These are phyloP conservation scores for Schrankia costaestrigalis DNA, from an alignment of 2,888 invertebrate genomes.

Conservation along the genomic window DNA sequence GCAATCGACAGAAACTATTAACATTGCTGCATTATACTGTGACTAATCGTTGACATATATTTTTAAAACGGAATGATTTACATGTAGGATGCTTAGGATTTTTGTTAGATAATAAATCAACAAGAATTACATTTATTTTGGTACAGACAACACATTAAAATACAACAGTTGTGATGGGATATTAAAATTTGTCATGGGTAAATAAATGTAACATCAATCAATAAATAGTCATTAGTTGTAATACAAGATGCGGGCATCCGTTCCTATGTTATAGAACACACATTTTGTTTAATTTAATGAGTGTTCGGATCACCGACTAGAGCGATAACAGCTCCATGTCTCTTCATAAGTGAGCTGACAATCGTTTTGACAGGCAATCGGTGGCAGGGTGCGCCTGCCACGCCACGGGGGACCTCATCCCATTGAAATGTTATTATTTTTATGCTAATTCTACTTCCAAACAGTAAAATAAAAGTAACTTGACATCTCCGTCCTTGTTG, in stretches of 20 bases:
- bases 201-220: too few relatives aligned
- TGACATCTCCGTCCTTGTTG: slow-evolving; percentile 32
- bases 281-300: slow-evolving; percentile 15
- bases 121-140: too few relatives aligned
- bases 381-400: slow-evolving; percentile 38
- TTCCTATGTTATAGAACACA: too few relatives aligned
- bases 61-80: too few relatives aligned
- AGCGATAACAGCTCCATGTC: slow-evolving; percentile 38
- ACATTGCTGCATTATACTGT: slow-evolving; percentile 10
- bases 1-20: slow-evolving; percentile 28
- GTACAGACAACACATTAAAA: too few relatives aligned
- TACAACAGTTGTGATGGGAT: too few relatives aligned
- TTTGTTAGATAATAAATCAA: too few relatives aligned
- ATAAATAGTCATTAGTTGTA: too few relatives aligned
- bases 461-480: slow-evolving; percentile 52
- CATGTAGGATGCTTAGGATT: too few relatives aligned
- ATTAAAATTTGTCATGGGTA: too few relatives aligned
- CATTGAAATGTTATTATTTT: slow-evolving; percentile 70
- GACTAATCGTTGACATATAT: too few relatives aligned
- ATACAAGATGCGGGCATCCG: too few relatives aligned
- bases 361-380: slow-evolving; percentile 58
- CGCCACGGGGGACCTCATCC: slow-evolving; percentile 52
- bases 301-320: slow-evolving; percentile 28
- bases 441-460: slow-evolving; percentile 62
- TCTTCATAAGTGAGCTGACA: slow-evolving; percentile 46